A percentile compares a stretch with the other conserved stretches of the same genome.
Evolutionary conservation across 2,113 vertebrate genomes (phyloP).

Genomic region (Forbesichthys agassizii): DNA sequence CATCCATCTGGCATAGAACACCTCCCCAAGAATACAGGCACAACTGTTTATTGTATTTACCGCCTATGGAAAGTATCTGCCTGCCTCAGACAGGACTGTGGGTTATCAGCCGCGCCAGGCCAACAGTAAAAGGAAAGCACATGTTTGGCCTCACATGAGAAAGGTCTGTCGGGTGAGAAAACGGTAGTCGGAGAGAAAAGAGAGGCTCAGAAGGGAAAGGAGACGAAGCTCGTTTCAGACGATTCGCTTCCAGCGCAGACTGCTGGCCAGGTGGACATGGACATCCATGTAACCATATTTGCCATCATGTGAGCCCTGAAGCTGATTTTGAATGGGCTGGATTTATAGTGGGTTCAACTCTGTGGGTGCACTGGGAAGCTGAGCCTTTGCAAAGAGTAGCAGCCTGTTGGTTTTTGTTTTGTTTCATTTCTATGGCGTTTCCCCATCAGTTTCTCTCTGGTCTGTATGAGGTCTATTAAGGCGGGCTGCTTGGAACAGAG

Average conservation of each 20-base stretch:
- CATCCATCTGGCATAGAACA: slow-evolving; percentile 58
- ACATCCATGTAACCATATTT: slow-evolving; percentile 1
- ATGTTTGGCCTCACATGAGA: slow-evolving; percentile 72
- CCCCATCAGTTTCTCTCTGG: slow-evolving; percentile 45
- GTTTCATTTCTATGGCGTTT: slow-evolving; percentile 31
- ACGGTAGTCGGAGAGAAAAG: slow-evolving; percentile 35
- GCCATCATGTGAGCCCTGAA: background rate
- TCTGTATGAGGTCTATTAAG: slow-evolving; percentile 48
- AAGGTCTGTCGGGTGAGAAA: slow-evolving; percentile 48
- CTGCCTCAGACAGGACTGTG: slow-evolving; percentile 26
- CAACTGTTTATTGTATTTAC: slow-evolving; percentile 52
- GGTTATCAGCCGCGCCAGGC: slow-evolving; percentile 50
- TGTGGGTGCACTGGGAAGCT: slow-evolving; percentile 19
- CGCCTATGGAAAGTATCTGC: slow-evolving; percentile 53
- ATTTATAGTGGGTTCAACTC: slow-evolving; percentile 56
- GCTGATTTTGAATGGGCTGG: slow-evolving; percentile 41
- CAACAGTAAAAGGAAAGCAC: slow-evolving; percentile 63
- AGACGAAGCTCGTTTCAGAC: slow-evolving; percentile 42
- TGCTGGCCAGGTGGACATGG: background rate
- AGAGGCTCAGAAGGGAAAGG: slow-evolving; percentile 27
- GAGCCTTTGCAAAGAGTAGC: slow-evolving; percentile 1
- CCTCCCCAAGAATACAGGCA: slow-evolving; percentile 48
- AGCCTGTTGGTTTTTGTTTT: slow-evolving; percentile 10
- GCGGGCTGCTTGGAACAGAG: slow-evolving; percentile 40
- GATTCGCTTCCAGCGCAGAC: slow-evolving; percentile 34